Evolutionary conservation across 1,140 invertebrate genomes (phyloP).

Genomic region (Drosophila teissieri): DNA sequence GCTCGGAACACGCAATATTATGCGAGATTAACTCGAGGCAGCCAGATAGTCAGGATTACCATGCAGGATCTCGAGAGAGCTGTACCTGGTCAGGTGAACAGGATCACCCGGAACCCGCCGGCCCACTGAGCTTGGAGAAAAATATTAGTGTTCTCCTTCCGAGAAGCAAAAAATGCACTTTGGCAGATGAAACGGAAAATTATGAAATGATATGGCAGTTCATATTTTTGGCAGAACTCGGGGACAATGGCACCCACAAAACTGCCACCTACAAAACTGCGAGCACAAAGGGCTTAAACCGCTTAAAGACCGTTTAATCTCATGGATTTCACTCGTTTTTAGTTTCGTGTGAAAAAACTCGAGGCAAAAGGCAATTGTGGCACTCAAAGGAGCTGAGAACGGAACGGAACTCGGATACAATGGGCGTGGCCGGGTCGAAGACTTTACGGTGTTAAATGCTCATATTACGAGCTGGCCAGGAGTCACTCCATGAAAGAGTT

Average conservation of each 20-base stretch:
- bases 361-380: slow-evolving; percentile 25
- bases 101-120: slow-evolving; percentile 4
- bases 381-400: background rate
- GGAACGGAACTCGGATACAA: slow-evolving; percentile 50
- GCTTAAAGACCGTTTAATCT: slow-evolving; percentile 78
- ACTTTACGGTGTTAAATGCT: slow-evolving; percentile 69
- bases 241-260: slow-evolving; percentile 37
- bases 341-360: slow-evolving; percentile 70
- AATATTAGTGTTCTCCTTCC: slow-evolving; percentile 62
- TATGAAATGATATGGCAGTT: slow-evolving; percentile 24
- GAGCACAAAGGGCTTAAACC: slow-evolving; percentile 76
- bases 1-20: slow-evolving; percentile 31
- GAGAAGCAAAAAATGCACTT: slow-evolving; percentile 23
- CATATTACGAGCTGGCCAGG: slow-evolving; percentile 73
- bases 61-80: background rate
- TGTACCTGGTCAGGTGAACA: slow-evolving; percentile 34
- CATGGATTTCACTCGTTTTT: slow-evolving; percentile 62
- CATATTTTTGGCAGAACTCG: slow-evolving; percentile 14
- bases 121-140: slow-evolving; percentile 31
- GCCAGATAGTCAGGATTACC: slow-evolving; percentile 45
- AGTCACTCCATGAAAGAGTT: slow-evolving; percentile 71
- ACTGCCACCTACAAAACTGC: slow-evolving; percentile 74
- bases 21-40: slow-evolving; percentile 50
- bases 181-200: slow-evolving; percentile 35
- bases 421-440: slow-evolving; percentile 52